Base-by-base conservation (phyloP, 2,888 invertebrate species). In the Acrobasis suavella region DNA sequence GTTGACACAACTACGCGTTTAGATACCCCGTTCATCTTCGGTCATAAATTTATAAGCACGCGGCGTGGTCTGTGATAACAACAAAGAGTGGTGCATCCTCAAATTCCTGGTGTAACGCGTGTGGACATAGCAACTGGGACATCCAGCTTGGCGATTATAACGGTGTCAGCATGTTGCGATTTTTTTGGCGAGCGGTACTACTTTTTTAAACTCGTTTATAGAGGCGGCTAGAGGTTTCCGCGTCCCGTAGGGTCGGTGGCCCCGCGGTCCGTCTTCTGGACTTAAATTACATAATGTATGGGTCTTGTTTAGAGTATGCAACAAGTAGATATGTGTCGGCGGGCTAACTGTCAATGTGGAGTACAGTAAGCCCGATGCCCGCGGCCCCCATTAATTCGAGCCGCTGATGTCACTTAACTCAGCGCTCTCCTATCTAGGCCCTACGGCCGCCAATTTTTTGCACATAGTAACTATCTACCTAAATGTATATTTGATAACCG, bases 91-190 rank as follows among this genome's bases (percentile, higher is more conserved):
- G 87, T 90, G 90, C 87, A 89, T 89, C 85, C 77, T 82, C 80
- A 81, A 85, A 85, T 84, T 85, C 83, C 80, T 81, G 82, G 82
- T 81, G 86, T 78, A 81, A 80, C 83, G 86, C 87, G 81, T 86
- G 80, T 86, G 82, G 85, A 85, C 82, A 85, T 86, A 87, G 86
- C 91, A 92, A 90, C 87, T 91, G 87, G 92, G 89, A 88, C 92
- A 91, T 91, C 92, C 92, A 91, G 89, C 89, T 89, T 90, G 92
- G 92, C 92, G 91, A 91, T 89, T 90, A 90, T 93, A 93, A 93
- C 92, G 92, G 92, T 93, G 92, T 91, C 92, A 92, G 91, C 92
- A 92, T 92, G 92, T 92, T 91, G 92, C 91, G 91, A 93, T 92
- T 93, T 93, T 93, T 92, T 93, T 92, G 93, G 92, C 86, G 87